A percentile compares a stretch with the other conserved stretches of the same genome.
phyloP scores from a whole-genome alignment of 1,140 invertebrate species.

The Rhynchophorus ferrugineus region DNA sequence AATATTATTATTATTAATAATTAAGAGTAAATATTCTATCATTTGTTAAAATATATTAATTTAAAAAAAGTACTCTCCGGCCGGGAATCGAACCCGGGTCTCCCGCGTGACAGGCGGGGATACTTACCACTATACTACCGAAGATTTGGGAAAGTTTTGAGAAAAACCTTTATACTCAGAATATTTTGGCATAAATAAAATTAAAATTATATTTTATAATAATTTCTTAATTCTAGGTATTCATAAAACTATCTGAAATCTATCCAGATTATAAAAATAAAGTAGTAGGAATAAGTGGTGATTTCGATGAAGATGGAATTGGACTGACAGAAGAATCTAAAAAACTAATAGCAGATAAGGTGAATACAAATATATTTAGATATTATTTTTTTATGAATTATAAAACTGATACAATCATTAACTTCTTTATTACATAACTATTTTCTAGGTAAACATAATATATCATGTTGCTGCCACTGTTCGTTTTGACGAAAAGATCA shows the following conservation, averaged over 20 bases:
- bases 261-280: neutral
- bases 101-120: constrained; percentile 41
- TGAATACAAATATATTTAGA: no score
- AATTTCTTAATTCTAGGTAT: neutral
- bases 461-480: constrained; percentile 62
- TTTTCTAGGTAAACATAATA: constrained; percentile 42
- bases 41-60: no score
- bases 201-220: neutral
- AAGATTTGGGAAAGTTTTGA: constrained; percentile 27
- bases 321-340: neutral
- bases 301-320: neutral
- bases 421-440: no score
- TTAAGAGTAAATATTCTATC: no score
- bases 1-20: no score
- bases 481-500: constrained; percentile 57
- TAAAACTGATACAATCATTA: no score
- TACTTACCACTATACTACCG: constrained; percentile 41
- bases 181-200: neutral
- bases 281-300: neutral
- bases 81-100: constrained; percentile 41
- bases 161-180: no score
- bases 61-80: constrained; percentile 35
- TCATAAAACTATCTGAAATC: neutral
- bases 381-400: no score
- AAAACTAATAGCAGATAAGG: neutral